Evolutionary conservation across 2,113 vertebrate species (phyloP), one percentile per base, ranked within the genome.

Genomic region (Hippocampus barbouri): DNA sequence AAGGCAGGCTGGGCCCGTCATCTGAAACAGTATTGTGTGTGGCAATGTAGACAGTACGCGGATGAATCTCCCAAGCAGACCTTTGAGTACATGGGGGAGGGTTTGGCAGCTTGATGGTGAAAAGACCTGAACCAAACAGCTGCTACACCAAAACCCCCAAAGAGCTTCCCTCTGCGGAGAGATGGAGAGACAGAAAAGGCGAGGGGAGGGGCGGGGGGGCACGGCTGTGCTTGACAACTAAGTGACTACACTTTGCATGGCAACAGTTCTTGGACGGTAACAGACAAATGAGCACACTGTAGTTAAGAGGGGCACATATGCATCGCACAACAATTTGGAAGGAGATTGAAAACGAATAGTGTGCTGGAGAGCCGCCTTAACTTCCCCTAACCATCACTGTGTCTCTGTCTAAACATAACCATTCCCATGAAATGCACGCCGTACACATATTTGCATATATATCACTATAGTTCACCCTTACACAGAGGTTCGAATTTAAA

Each of bases 71-170:
- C 83, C 47, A 59, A 80, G 78, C 80, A 74, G 82, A 77, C 83
- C 82, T 82, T 72, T 85, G 82, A 76, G 79, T 80, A 80, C 76
- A 79, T 69, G 72, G 79, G 84, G 86, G 82, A 78, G 82, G 85
- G 84, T 83, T 73, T 82, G 84, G 76, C 79, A 79, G 83, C 78
- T 86, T 82, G 83, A 86, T 83, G 85, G 83, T 89, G 86, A 90
- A 91, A 90, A 89, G 87, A 89, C 83, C 83, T 81, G 84, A 86
- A 89, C 78, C 84, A 88, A 87, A 89, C 90, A 91, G 89, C 88
- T 90, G 88, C 83, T 87, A 84, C 77, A 79, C 81, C 84, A 84
- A 84, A 84, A 86, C 86, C 81, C 88, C 76, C 64, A 78, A 86
- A 89, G 88, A 84, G 86, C 80, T 83, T 83, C 80, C 80, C 85